These are phyloP conservation scores for Drosophila pallidifrons DNA, from an alignment of 1,140 invertebrate species.

Conservation along the genomic window DNA sequence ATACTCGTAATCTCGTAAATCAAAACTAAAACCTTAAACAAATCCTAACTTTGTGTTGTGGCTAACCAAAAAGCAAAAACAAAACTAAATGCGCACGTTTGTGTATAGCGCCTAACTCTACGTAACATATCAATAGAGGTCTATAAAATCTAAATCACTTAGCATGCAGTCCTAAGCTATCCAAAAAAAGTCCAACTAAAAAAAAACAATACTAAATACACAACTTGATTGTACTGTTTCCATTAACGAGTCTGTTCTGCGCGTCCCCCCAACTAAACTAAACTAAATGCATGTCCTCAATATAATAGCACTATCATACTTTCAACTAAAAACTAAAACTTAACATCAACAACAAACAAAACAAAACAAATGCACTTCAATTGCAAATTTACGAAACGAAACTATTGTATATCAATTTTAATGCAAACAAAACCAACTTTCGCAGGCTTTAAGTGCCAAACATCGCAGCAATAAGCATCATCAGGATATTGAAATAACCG, in stretches of 20 bases:
- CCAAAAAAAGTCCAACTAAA: conserved; percentile 20
- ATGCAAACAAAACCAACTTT: conserved; percentile 51
- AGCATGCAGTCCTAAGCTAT: conserved; percentile 35
- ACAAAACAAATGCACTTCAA: conserved; percentile 36
- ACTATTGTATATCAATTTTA: conserved; percentile 25
- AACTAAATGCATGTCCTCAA: conserved; percentile 30
- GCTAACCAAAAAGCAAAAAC: conserved; percentile 27
- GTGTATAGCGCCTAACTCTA: conserved; percentile 57
- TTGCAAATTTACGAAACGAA: conserved; percentile 22
- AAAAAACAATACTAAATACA: conserved; percentile 5
- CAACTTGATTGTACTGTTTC: conserved; percentile 14
- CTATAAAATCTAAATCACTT: conserved; percentile 8
- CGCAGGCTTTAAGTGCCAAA: conserved; percentile 88
- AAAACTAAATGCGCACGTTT: conserved; percentile 60
- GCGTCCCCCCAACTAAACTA: not conserved
- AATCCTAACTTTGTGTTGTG: conserved; percentile 68
- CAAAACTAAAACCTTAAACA: conserved; percentile 36
- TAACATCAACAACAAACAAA: not conserved
- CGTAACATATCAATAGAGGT: conserved; percentile 46
- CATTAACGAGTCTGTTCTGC: conserved; percentile 12
- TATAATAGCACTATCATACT: conserved; percentile 44
- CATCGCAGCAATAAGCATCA: conserved; percentile 86
- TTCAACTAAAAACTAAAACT: conserved; percentile 20
- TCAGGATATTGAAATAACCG: conserved; percentile 87
- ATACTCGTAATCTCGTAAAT: conserved; percentile 44